Percentiles rank a stretch among this genome's conserved stretches.
Evolutionary conservation across 2,797 vertebrate species (phyloP).

Genomic region (Bryconaethiops microstoma): DNA sequence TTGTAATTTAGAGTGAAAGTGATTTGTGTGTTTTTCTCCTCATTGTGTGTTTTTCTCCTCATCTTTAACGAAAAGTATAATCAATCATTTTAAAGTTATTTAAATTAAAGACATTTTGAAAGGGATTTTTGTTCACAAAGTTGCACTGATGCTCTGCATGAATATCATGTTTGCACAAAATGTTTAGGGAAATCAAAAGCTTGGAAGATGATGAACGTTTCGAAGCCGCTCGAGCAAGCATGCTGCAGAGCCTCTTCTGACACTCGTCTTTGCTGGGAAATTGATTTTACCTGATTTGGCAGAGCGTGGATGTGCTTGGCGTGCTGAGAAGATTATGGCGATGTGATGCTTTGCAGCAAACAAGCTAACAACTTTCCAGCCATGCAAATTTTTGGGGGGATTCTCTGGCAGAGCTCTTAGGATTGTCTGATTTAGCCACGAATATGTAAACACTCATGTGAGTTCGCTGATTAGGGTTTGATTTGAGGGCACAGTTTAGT

Average conservation of each 20-base stretch:
- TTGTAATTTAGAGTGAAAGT: background rate
- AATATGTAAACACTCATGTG: background rate
- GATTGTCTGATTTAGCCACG: background rate
- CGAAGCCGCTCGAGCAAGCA: conserved; percentile 11
- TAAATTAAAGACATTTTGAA: background rate
- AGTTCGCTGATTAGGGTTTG: background rate
- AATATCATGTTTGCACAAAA: background rate
- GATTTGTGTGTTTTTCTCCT: background rate
- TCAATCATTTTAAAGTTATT: too few relatives aligned
- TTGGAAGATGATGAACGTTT: conserved; percentile 31
- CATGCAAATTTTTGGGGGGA: background rate
- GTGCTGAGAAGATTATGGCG: conserved; percentile 26
- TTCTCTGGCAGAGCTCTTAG: background rate
- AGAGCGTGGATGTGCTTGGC: conserved; percentile 26
- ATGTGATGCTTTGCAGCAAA: conserved; percentile 1
- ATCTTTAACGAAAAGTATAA: too few relatives aligned
- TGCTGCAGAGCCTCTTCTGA: conserved; percentile 5
- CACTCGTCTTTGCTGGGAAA: conserved; percentile 25
- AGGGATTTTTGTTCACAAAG: background rate
- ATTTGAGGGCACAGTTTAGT: background rate
- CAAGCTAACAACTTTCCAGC: background rate
- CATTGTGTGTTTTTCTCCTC: background rate
- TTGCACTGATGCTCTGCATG: conserved; percentile 1
- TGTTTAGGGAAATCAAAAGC: conserved; percentile 13
- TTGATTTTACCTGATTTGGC: conserved; percentile 31